Conservation (phyloP, 2,888 invertebrate genomes). For the Meloe dianella region DNA sequence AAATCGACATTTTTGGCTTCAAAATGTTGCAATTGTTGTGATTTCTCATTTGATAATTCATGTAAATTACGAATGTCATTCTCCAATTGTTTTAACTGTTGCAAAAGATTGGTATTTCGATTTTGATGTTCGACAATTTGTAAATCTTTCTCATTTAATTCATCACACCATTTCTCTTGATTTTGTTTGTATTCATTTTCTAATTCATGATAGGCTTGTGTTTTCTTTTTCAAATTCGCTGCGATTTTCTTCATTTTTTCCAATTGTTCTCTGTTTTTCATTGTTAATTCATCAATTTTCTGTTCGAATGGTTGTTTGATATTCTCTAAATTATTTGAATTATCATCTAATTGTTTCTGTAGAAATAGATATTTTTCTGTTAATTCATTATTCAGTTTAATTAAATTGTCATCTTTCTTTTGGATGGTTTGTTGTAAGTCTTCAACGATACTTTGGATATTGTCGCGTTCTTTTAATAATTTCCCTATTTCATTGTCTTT, state of each 20-base stretch:
- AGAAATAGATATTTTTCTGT: slow-evolving; percentile 53
- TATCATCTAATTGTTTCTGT: slow-evolving; percentile 54
- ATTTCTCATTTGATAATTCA: slow-evolving; percentile 40
- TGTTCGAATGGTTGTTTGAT: slow-evolving; percentile 50
- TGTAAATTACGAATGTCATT: slow-evolving; percentile 34
- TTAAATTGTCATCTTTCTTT: slow-evolving; percentile 59
- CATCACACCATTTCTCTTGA: slow-evolving; percentile 52
- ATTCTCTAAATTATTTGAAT: slow-evolving; percentile 51
- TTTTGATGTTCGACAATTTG: slow-evolving; percentile 29
- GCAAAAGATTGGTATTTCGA: no score
- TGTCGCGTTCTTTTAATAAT: slow-evolving; percentile 58
- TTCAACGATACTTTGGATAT: slow-evolving; percentile 50
- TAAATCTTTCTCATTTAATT: slow-evolving; percentile 46
- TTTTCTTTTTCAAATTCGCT: slow-evolving; percentile 76
- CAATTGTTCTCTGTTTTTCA: slow-evolving; percentile 71
- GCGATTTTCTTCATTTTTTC: slow-evolving; percentile 83
- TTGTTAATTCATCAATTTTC: slow-evolving; percentile 62
- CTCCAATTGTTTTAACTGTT: slow-evolving; percentile 36
- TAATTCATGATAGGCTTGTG: slow-evolving; percentile 68
- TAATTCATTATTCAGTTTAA: slow-evolving; percentile 53
- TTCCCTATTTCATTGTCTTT: slow-evolving; percentile 61
- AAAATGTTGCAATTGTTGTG: slow-evolving; percentile 27
- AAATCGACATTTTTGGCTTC: slow-evolving; percentile 55
- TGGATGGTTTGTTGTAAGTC: slow-evolving; percentile 58
- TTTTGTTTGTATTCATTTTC: slow-evolving; percentile 59